Conservation (phyloP, 2,113 vertebrate genomes). For the Gasterosteus nipponicus region DNA sequence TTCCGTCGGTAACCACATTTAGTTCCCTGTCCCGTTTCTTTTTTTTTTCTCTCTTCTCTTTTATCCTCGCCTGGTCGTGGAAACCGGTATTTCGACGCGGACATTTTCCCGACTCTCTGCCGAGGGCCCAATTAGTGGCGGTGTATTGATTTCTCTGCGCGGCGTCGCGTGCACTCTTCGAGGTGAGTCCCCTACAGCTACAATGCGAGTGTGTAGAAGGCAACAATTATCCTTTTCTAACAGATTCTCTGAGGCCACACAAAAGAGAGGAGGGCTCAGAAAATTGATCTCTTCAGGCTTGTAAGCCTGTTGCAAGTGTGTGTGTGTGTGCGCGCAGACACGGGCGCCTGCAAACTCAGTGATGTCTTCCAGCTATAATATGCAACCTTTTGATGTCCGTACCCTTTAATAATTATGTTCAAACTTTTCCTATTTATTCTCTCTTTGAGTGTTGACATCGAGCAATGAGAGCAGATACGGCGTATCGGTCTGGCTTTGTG, state of each 20-base stretch:
- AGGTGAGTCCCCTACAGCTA: constrained; percentile 56
- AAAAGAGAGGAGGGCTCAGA: constrained; percentile 46
- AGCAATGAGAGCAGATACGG: not conserved
- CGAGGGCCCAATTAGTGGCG: constrained; percentile 66
- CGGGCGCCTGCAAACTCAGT: constrained; percentile 1
- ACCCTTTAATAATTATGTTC: constrained; percentile 1
- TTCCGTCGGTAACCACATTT: constrained; percentile 28
- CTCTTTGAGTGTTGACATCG: not conserved
- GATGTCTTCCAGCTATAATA: constrained; percentile 8
- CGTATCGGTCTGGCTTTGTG: not conserved
- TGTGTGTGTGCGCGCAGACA: constrained; percentile 38
- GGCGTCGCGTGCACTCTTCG: constrained; percentile 57
- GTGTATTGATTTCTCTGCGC: constrained; percentile 57
- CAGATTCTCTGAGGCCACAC: constrained; percentile 58
- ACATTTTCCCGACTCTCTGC: constrained; percentile 52
- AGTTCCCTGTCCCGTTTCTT: constrained; percentile 40
- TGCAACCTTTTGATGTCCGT: constrained; percentile 16
- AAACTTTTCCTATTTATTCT: not conserved
- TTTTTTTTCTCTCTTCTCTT: constrained; percentile 38
- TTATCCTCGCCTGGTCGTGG: constrained; percentile 23
- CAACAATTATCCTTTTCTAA: constrained; percentile 66
- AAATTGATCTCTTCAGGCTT: constrained; percentile 64
- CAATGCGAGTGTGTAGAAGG: constrained; percentile 35
- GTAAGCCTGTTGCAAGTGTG: constrained; percentile 15
- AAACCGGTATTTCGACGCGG: constrained; percentile 34